Evolutionary conservation across 2,888 invertebrate genomes (phyloP).

Genomic region (Eumacrocentrus americanus): DNA sequence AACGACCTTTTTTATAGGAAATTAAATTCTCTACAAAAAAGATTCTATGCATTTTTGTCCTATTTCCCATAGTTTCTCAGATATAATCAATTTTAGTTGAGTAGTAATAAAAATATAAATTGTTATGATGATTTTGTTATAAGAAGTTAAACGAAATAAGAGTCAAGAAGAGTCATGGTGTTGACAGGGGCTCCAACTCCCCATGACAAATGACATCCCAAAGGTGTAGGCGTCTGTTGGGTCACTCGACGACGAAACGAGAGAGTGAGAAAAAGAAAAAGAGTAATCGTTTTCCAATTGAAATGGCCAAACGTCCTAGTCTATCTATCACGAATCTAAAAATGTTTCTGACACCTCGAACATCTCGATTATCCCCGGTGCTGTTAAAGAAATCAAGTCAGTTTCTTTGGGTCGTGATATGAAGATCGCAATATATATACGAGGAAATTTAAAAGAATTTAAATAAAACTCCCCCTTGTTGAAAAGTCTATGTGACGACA

Average conservation of each 20-base stretch:
- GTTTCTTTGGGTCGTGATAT: slow-evolving; percentile 21
- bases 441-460: slow-evolving; percentile 45
- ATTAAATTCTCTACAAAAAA: too few relatives aligned
- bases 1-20: too few relatives aligned
- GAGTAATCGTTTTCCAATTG: slow-evolving; percentile 61
- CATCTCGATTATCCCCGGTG: slow-evolving; percentile 33
- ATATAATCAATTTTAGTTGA: too few relatives aligned
- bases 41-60: too few relatives aligned
- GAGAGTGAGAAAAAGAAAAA: slow-evolving; percentile 31
- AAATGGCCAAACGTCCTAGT: slow-evolving; percentile 53
- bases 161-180: slow-evolving; percentile 24
- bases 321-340: slow-evolving; percentile 35
- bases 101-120: background rate
- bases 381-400: slow-evolving; percentile 10
- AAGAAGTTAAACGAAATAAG: background rate
- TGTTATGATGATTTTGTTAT: background rate
- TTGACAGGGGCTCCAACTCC: slow-evolving; percentile 29
- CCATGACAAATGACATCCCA: slow-evolving; percentile 41
- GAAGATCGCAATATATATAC: background rate
- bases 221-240: slow-evolving; percentile 38
- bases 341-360: slow-evolving; percentile 53
- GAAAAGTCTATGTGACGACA: background rate
- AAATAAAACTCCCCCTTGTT: slow-evolving; percentile 46
- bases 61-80: too few relatives aligned
- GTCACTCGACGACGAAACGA: slow-evolving; percentile 51